These are phyloP conservation scores for Euzophera pinguis DNA, from an alignment of 2,888 invertebrate species.

Conservation along the genomic window DNA sequence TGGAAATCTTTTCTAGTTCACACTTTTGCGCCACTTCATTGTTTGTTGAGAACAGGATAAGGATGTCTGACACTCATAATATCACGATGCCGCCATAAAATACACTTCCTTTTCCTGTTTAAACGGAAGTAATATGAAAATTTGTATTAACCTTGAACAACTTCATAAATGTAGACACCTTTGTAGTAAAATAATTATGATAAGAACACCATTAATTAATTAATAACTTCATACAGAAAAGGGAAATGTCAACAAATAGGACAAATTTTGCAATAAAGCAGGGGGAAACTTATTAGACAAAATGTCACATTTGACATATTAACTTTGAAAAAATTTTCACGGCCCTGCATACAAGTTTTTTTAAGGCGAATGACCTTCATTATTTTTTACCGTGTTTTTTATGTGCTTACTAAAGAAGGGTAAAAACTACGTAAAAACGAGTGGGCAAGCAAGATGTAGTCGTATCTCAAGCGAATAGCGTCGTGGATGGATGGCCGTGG, in stretches of 20 bases:
- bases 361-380: too few species aligned
- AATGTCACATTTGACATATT: background rate
- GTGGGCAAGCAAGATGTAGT: too few species aligned
- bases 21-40: conserved; percentile 29
- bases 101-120: conserved; percentile 83
- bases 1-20: too few species aligned
- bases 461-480: too few species aligned
- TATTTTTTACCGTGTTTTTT: too few species aligned
- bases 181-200: background rate
- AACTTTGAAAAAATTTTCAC: background rate
- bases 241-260: background rate
- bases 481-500: too few species aligned
- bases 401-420: too few species aligned
- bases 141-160: conserved; percentile 16
- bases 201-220: background rate
- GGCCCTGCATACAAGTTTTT: too few species aligned
- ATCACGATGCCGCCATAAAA: conserved; percentile 65
- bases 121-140: conserved; percentile 48
- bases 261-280: background rate
- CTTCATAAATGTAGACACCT: background rate
- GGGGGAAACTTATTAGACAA: background rate
- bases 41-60: conserved; percentile 53
- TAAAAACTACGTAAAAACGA: too few species aligned
- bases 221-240: background rate
- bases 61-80: conserved; percentile 36